phyloP scores from a whole-genome alignment of 2,888 invertebrate species.

The Drosophila fulvimacula region DNA sequence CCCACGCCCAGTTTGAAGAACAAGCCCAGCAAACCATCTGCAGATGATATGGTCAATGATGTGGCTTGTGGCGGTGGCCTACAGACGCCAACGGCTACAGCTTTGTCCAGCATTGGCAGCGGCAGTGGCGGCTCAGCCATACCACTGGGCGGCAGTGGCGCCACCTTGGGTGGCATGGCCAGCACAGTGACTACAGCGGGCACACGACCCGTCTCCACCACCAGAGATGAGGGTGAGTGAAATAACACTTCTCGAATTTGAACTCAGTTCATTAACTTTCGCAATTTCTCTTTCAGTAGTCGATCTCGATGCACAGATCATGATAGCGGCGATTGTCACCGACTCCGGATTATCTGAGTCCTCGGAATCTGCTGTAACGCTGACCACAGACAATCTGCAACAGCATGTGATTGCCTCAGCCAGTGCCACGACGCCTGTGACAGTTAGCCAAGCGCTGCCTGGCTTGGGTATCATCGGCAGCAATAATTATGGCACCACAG shows the following conservation, averaged over 20 bases:
- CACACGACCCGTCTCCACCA: constrained; percentile 83
- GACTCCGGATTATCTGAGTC: constrained; percentile 85
- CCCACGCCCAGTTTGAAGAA: constrained; percentile 88
- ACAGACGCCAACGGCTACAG: constrained; percentile 82
- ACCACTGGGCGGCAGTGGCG: constrained; percentile 71
- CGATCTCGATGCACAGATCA: constrained; percentile 76
- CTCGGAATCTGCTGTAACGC: constrained; percentile 82
- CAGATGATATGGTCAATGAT: constrained; percentile 83
- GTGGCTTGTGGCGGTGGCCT: constrained; percentile 76
- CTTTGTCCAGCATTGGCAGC: constrained; percentile 69
- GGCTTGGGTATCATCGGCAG: constrained; percentile 77
- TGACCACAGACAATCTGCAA: constrained; percentile 79
- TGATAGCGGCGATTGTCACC: constrained; percentile 84
- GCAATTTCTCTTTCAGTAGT: background rate
- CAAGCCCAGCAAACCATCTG: constrained; percentile 85
- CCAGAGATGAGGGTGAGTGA: constrained; percentile 86
- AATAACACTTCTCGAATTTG: too few relatives aligned
- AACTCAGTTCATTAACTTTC: background rate
- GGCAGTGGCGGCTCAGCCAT: constrained; percentile 71
- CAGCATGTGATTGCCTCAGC: constrained; percentile 73
- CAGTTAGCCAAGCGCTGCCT: constrained; percentile 38
- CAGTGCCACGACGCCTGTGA: constrained; percentile 66
- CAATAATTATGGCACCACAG: constrained; percentile 81
- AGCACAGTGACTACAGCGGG: constrained; percentile 58
- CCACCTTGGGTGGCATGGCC: constrained; percentile 69